Evolutionary conservation across 2,888 invertebrate genomes (phyloP), one percentile per base, ranked within the genome.

Genomic region (Tetanocera ferruginea): DNA sequence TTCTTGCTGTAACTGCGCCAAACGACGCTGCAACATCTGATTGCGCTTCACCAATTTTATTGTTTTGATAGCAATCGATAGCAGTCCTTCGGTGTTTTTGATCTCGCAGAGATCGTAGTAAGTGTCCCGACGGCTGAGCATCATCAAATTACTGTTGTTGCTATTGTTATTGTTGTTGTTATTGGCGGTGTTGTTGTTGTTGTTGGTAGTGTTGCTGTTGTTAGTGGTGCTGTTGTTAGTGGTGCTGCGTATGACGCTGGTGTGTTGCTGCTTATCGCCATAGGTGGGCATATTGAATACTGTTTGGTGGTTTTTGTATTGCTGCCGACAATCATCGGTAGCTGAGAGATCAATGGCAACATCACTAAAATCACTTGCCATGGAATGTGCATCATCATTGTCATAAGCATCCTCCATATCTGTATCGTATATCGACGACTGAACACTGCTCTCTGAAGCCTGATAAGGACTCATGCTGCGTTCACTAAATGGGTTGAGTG

Each of bases 11-110:
- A 94, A 85, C 37, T 91, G 92, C 6, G 92, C 90, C 76, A 94
- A 90, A 82, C 93, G 92, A 79, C 91, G 91, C 83, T 93, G 93
- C 77, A 94, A 90, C 60, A 92, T 84, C 79, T 91, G 91, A 87
- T 93, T 93, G 80, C 92, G 92, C 79, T 92, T 91, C 90, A 93
- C 91, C 28, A 94, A 88, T 14, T 91, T 91, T 57, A 93, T 91
- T 0, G 93, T 93, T 84, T 92, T 92, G 87, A 92, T 91, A 5
- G 93, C 93, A 6, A 93, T 91, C 74, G 93, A 92, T 37, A 93
- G 87, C 60, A 94, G 91, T 9, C 92, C 92, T 78, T 90, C 90
- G 11, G 84, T 84, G 78, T 84, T 83, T 31, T 82, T 83, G 2
- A 79, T 73, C 75, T 79, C 75, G 67, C 78, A 78, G 69, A 79